Conservation (phyloP, 2,797 vertebrate genomes). For the Anabacerthia variegaticeps region DNA sequence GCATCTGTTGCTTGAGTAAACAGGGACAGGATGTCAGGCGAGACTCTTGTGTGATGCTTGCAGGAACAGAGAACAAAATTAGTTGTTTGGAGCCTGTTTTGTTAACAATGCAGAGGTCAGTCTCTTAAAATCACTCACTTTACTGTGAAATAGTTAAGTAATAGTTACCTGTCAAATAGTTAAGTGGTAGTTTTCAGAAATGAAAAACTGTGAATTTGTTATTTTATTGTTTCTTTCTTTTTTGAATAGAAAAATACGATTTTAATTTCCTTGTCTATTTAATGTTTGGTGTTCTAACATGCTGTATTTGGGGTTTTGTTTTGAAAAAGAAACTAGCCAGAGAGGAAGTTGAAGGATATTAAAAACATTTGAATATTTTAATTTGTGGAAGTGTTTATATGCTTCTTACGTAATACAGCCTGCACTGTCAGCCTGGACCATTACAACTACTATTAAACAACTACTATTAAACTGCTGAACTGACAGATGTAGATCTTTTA, state of each 20-base stretch:
- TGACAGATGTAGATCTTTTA: not conserved
- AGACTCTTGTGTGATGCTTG: not conserved
- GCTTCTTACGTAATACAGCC: not conserved
- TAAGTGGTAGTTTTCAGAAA: not conserved
- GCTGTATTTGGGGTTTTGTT: not conserved
- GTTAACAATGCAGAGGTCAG: not conserved
- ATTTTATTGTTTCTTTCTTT: not conserved
- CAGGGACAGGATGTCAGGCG: not conserved
- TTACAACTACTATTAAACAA: not conserved
- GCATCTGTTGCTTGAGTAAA: not conserved
- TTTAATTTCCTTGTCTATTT: not conserved
- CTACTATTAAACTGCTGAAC: not conserved
- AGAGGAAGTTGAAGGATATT: not conserved
- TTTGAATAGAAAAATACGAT: not conserved
- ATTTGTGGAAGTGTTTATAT: not conserved
- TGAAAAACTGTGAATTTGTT: not conserved
- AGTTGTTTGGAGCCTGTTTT: not conserved
- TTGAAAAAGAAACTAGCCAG: not conserved
- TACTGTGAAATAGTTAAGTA: not conserved
- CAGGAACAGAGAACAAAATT: not conserved
- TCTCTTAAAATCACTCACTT: not conserved
- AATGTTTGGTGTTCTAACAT: not conserved
- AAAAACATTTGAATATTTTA: slow-evolving; percentile 8
- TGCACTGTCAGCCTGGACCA: not conserved
- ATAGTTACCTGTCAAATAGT: not conserved